Percentiles rank a stretch among this genome's conserved stretches.
Conservation (phyloP, 2,113 vertebrate genomes). For the Felis catus region F.catus_Fca126_mat1.0 CM031414.1:62323501-62324000, state of each 20-base stretch:
- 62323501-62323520: background rate
- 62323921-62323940: background rate
- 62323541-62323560: background rate
- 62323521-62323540: background rate
- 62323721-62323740: background rate
- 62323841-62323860: background rate
- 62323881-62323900: background rate
- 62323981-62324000: background rate
- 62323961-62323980: background rate
- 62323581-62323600: background rate
- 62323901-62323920: background rate
- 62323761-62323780: background rate
- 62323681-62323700: background rate
- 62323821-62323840: background rate
- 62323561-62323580: background rate
- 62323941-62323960: background rate
- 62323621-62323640: slow-evolving; percentile 15
- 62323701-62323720: background rate
- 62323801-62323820: background rate
- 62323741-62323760: background rate
- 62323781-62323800: background rate
- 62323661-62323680: background rate
- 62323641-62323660: background rate
- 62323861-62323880: too few relatives aligned
- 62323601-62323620: background rate